phyloP scores from a whole-genome alignment of 1,140 invertebrate genomes.

The Zaprionus taronus region DNA sequence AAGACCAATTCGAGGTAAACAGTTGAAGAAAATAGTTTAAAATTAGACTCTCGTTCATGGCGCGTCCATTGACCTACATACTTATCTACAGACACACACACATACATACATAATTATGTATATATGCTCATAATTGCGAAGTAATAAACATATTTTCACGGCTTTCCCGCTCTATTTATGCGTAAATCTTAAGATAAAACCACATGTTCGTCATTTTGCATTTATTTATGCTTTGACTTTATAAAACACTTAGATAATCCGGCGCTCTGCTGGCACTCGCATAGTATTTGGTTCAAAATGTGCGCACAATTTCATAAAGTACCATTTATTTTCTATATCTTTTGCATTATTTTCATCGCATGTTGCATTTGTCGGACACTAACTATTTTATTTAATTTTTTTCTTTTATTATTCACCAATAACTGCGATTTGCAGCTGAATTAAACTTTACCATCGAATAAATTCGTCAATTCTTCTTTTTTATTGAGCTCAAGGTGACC shows the following conservation, averaged over 20 bases:
- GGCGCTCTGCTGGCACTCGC: slow-evolving; percentile 4
- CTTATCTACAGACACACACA: slow-evolving; percentile 12
- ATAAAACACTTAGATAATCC: slow-evolving; percentile 47
- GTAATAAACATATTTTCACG: slow-evolving; percentile 8
- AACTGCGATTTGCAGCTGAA: slow-evolving; percentile 27
- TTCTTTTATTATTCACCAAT: slow-evolving; percentile 47
- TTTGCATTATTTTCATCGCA: slow-evolving; percentile 3
- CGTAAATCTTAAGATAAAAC: neutral
- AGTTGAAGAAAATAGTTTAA: slow-evolving; percentile 26
- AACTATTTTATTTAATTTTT: slow-evolving; percentile 39
- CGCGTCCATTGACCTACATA: slow-evolving; percentile 52
- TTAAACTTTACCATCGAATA: slow-evolving; percentile 69
- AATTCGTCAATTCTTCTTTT: slow-evolving; percentile 55
- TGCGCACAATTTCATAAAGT: neutral
- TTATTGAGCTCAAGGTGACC: slow-evolving; percentile 77
- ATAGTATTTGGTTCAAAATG: neutral
- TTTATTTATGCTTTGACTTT: slow-evolving; percentile 15
- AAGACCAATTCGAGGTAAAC: slow-evolving; percentile 25
- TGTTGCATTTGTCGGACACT: slow-evolving; percentile 17
- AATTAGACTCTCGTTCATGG: slow-evolving; percentile 28
- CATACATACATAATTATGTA: neutral
- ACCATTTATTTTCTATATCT: neutral
- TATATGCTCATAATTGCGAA: slow-evolving; percentile 1
- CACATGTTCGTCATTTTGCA: neutral
- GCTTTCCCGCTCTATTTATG: neutral